Evolutionary conservation across 1,140 invertebrate genomes (phyloP), one percentile per base, ranked within the genome.

Genomic region (Stegodyphus dumicola): DNA sequence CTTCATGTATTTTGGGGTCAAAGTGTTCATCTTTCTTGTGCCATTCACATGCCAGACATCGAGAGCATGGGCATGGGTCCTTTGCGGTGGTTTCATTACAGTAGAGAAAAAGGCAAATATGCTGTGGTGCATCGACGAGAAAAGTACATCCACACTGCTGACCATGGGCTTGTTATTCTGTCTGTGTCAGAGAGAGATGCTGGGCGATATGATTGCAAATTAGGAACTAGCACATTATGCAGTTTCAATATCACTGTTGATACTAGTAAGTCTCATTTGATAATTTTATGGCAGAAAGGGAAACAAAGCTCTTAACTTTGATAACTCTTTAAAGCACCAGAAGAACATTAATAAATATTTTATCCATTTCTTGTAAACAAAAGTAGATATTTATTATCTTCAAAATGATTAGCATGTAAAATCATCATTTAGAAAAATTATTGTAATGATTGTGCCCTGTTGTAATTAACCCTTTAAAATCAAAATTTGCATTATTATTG

Each of bases 161-260:
- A 97, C 89, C 94, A 96, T 88, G 96, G 96, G 0, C 90, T 98
- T 87, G 95, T 98, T 64, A 96, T 98, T 81, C 94, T 98, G 77
- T 94, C 95, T 13, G 95, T 97, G 75, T 95, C 94, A 78, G 96
- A 97, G 90, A 94, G 94, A 71, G 96, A 98, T 90, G 95, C 95
- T 13, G 96, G 96, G 6, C 93, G 95, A 86, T 97, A 97, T 90
- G 96, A 97, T 90, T 97, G 96, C 89, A 96, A 95, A 93, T 93
- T 97, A 88, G 87, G 95, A 60, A 95, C 95, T 5, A 90, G 95
- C 3, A 92, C 97, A 3, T 91, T 98, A 2, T 97, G 95, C 90
- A 96, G 95, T 13, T 97, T 97, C 90, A 97, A 97, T 89, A 95
- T 98, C 74, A 96, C 96, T 5, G 96, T 98, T 10, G 96, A 98